These are phyloP conservation scores for Lamellibrachia satsuma DNA, from an alignment of 2,888 invertebrate genomes.

Conservation along the genomic window DNA sequence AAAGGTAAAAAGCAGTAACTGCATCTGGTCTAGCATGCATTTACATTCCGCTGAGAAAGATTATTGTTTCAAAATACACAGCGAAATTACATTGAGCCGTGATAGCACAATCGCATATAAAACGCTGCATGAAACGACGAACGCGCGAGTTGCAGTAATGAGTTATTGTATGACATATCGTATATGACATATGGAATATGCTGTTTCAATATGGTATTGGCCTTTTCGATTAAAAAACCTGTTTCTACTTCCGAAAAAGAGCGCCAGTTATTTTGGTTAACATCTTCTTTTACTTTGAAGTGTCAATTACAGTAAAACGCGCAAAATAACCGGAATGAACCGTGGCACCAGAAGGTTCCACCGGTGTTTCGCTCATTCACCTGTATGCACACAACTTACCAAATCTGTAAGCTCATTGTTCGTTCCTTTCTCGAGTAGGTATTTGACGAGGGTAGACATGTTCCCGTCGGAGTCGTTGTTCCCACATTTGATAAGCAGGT, in stretches of 20 bases:
- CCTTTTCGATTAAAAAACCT: not conserved
- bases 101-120: no score
- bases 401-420: not conserved
- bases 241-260: not conserved
- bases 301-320: not conserved
- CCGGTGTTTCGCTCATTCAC: not conserved
- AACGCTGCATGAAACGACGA: no score
- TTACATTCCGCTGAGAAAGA: no score
- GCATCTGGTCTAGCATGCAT: no score
- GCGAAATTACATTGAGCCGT: no score
- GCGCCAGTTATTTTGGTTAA: not conserved
- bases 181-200: not conserved
- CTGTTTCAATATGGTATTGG: not conserved
- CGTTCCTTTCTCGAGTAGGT: constrained; percentile 5
- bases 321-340: not conserved
- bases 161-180: not conserved
- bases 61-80: no score
- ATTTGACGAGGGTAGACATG: not conserved
- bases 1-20: no score
- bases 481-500: not conserved
- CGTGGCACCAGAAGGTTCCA: not conserved
- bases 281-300: not conserved
- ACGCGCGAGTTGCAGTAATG: no score
- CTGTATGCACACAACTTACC: not conserved
- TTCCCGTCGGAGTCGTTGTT: not conserved